Evolutionary conservation across 2,113 vertebrate genomes (phyloP), one percentile per base, ranked within the genome.

Genomic region (Cariama cristata): DNA sequence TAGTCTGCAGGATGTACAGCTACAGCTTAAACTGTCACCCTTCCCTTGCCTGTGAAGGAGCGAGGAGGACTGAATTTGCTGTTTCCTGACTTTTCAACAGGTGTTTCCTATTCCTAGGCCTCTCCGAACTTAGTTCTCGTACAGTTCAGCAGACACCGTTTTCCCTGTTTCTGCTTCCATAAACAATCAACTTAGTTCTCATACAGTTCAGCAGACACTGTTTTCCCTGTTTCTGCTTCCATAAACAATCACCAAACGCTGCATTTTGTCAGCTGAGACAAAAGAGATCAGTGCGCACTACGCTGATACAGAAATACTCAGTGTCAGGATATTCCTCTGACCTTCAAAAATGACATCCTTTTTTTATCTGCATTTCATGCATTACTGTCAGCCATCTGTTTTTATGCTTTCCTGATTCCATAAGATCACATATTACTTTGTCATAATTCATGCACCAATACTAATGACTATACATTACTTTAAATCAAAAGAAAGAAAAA

Each of bases 101-200:
- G 67, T 95, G 93, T 89, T 97, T 97, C 92, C 82, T 49, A 56
- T 49, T 64, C 42, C 33, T 81, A 79, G 40, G 26, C 58, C 9
- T 89, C 45, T 67, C 40, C 35, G 76, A 60, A 63, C 64, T 85
- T 56, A 63, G 55, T 64, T 80, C 68, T 84, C 69, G 27, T n/a
- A 35, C 42, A 8, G 7, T 60, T 68, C 75, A 56, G 53, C 27
- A 91, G 47, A 30, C 52, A 56, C 11, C 44, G 22, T 35, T 90
- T 82, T 90, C 84, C 74, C 68, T 79, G 26, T 42, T 82, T 79
- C 72, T 81, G 56, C 23, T 89, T 81, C 79, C 49, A 88, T 47
- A 91, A 95, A 89, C 69, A 86, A 56, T 53, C 38, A 69, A 63
- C 64, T 85, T 56, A 63, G 55, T 64, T 80, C 68, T 84, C 69